phyloP scores from a whole-genome alignment of 2,888 invertebrate species.

The Pachycephus smyrnensis region DNA sequence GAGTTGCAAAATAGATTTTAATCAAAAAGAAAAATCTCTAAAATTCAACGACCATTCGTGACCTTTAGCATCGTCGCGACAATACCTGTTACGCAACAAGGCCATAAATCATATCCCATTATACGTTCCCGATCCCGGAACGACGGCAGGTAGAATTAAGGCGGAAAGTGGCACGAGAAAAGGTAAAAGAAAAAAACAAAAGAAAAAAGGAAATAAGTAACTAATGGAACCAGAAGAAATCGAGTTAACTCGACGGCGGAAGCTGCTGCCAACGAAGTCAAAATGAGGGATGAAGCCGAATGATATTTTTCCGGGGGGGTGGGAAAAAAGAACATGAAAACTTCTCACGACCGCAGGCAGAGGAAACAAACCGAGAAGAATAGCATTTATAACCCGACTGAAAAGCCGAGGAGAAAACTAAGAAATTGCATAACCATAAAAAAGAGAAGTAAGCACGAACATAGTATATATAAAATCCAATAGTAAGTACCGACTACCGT shows the following conservation, averaged over 20 bases:
- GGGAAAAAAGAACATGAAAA: slow-evolving; percentile 8
- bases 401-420: no score
- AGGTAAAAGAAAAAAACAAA: slow-evolving; percentile 1
- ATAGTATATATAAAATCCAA: no score
- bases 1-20: no score
- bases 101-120: no score
- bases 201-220: slow-evolving; percentile 12
- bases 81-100: no score
- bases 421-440: no score
- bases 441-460: no score
- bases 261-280: slow-evolving; percentile 31
- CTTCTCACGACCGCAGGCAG: slow-evolving; percentile 7
- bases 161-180: not conserved
- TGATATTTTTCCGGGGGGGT: no score
- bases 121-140: not conserved
- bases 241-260: slow-evolving; percentile 35
- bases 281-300: slow-evolving; percentile 13
- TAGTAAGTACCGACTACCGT: no score
- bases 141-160: slow-evolving; percentile 10
- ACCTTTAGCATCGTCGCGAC: no score
- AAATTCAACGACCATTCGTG: no score
- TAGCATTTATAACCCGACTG: not conserved
- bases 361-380: slow-evolving; percentile 13
- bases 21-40: no score
- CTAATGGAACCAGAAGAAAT: slow-evolving; percentile 46